phyloP scores from a whole-genome alignment of 2,113 vertebrate species.

The Plotosus lineatus region DNA sequence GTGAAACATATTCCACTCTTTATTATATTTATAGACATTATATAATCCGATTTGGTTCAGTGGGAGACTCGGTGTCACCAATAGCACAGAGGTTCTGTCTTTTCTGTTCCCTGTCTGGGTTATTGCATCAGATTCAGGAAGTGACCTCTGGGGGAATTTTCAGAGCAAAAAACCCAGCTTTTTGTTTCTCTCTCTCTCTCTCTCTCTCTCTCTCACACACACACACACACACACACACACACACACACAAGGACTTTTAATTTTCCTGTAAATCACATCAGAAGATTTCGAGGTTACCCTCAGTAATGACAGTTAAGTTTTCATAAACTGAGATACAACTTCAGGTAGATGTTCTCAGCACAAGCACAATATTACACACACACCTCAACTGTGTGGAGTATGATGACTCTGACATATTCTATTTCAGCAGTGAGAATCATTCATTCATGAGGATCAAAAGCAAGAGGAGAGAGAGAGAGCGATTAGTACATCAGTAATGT shows the following conservation, averaged over 20 bases:
- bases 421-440: constrained; percentile 43
- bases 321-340: no score
- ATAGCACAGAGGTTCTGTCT: not conserved
- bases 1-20: not conserved
- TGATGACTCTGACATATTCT: constrained; percentile 17
- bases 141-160: not conserved
- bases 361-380: not conserved
- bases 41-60: not conserved
- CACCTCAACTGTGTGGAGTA: constrained; percentile 3
- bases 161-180: not conserved
- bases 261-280: no score
- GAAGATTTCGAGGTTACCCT: no score
- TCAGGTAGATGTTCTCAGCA: no score
- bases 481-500: constrained; percentile 2
- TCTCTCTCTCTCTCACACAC: no score
- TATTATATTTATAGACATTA: no score
- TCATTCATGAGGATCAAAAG: constrained; percentile 43
- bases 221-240: no score
- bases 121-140: not conserved
- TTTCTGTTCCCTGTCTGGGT: not conserved
- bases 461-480: not conserved
- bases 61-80: not conserved
- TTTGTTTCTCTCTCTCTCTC: no score
- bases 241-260: no score
- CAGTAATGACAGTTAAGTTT: no score